Evolutionary conservation across 2,797 vertebrate genomes (phyloP).

Genomic region (Microctenopoma lineatum): DNA sequence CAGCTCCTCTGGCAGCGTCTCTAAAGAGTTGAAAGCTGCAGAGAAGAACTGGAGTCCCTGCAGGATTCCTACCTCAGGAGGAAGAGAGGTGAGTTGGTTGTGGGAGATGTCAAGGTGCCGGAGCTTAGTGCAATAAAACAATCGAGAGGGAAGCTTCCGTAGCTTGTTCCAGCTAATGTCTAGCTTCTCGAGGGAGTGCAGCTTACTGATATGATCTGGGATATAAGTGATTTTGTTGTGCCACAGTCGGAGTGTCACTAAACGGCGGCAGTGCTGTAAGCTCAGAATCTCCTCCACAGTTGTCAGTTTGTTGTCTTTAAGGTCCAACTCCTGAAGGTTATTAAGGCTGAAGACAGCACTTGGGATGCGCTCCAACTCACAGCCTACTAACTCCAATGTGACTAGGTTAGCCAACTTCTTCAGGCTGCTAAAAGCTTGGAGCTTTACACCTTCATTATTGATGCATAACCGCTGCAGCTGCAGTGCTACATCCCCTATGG

Average conservation of each 20-base stretch:
- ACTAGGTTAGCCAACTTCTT: slow-evolving; percentile 86
- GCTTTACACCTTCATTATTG: slow-evolving; percentile 85
- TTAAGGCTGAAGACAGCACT: slow-evolving; percentile 89
- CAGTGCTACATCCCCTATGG: slow-evolving; percentile 81
- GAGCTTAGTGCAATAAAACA: slow-evolving; percentile 88
- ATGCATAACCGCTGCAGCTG: slow-evolving; percentile 86
- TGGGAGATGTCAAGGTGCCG: slow-evolving; percentile 89
- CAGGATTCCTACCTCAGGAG: slow-evolving; percentile 86
- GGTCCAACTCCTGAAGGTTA: slow-evolving; percentile 88
- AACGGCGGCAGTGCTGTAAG: slow-evolving; percentile 89
- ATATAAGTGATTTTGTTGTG: slow-evolving; percentile 90
- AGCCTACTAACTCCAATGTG: slow-evolving; percentile 87
- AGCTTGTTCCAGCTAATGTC: slow-evolving; percentile 91
- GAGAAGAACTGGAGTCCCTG: slow-evolving; percentile 88
- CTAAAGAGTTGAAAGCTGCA: slow-evolving; percentile 88
- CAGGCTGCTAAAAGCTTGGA: slow-evolving; percentile 87
- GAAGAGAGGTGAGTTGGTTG: slow-evolving; percentile 86
- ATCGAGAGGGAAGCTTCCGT: slow-evolving; percentile 80
- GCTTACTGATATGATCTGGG: slow-evolving; percentile 89
- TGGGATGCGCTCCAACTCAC: slow-evolving; percentile 89
- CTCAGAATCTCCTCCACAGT: slow-evolving; percentile 93
- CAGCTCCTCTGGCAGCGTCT: slow-evolving; percentile 87
- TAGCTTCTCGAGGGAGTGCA: slow-evolving; percentile 86
- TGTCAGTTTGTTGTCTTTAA: slow-evolving; percentile 88
- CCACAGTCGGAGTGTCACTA: slow-evolving; percentile 87